Percentiles rank a stretch among this genome's conserved stretches.
phyloP scores from a whole-genome alignment of 1,140 invertebrate genomes.

The Glossosoma conforme region DNA sequence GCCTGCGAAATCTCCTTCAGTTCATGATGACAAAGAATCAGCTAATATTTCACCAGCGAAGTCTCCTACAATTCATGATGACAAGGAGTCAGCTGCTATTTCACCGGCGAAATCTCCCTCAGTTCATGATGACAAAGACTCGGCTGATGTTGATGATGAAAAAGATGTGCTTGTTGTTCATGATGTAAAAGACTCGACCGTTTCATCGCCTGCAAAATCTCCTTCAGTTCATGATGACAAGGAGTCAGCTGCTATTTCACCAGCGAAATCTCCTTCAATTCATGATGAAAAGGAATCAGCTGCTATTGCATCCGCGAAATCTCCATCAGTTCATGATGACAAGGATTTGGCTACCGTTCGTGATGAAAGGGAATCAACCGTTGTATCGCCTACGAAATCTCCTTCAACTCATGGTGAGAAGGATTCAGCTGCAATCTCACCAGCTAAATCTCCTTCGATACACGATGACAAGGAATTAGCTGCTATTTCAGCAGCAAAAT shows the following conservation, averaged over 20 bases:
- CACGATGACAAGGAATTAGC: not conserved
- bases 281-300: not conserved
- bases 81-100: not conserved
- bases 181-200: too few relatives aligned
- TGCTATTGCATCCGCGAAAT: not conserved
- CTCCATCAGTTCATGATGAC: not conserved
- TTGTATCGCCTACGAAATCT: not conserved
- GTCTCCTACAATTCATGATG: not conserved
- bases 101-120: too few relatives aligned
- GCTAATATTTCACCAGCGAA: not conserved
- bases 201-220: not conserved
- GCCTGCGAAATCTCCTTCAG: not conserved
- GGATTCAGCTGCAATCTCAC: not conserved
- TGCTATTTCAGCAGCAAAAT: not conserved
- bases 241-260: not conserved
- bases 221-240: not conserved
- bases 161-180: too few relatives aligned
- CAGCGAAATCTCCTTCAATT: not conserved
- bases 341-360: too few relatives aligned
- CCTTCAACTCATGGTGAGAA: too few relatives aligned
- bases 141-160: not conserved
- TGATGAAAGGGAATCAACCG: too few relatives aligned
- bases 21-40: not conserved
- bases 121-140: too few relatives aligned
- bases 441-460: not conserved